A percentile compares a stretch with the other conserved stretches of the same genome.
phyloP scores from a whole-genome alignment of 2,113 vertebrate species.

The Pomatorhinus ruficollis region DNA sequence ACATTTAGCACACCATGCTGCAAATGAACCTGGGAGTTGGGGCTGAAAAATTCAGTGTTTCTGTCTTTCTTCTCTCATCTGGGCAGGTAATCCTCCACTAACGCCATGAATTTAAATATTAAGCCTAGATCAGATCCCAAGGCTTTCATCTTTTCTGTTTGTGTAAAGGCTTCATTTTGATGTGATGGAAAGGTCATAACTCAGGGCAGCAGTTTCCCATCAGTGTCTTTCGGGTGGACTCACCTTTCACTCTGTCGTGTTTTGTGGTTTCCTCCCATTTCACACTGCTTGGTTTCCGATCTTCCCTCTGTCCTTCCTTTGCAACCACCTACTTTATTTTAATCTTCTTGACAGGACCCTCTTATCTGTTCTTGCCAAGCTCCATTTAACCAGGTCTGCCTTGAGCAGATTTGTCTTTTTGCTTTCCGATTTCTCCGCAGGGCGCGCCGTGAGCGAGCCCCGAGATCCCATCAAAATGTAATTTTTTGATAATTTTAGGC shows the following conservation, averaged over 20 bases:
- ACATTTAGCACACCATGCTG: neutral
- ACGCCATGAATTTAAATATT: neutral
- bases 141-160: neutral
- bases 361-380: slow-evolving; percentile 39
- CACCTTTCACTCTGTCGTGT: neutral
- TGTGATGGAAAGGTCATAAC: neutral
- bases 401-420: slow-evolving; percentile 11
- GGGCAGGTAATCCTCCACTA: neutral
- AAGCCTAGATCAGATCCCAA: neutral
- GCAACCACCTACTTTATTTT: slow-evolving; percentile 37
- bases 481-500: neutral
- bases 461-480: neutral
- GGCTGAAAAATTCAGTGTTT: neutral
- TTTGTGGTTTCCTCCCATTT: neutral
- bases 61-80: neutral
- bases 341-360: slow-evolving; percentile 38
- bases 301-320: neutral
- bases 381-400: neutral
- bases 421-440: neutral
- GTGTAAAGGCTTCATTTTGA: neutral
- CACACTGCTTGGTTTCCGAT: neutral
- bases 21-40: neutral
- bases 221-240: neutral
- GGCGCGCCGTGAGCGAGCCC: rapidly evolving
- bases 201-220: neutral